A percentile compares a stretch with the other conserved stretches of the same genome.
Evolutionary conservation across 2,888 invertebrate genomes (phyloP).

Genomic region (Horisme vitalbata): DNA sequence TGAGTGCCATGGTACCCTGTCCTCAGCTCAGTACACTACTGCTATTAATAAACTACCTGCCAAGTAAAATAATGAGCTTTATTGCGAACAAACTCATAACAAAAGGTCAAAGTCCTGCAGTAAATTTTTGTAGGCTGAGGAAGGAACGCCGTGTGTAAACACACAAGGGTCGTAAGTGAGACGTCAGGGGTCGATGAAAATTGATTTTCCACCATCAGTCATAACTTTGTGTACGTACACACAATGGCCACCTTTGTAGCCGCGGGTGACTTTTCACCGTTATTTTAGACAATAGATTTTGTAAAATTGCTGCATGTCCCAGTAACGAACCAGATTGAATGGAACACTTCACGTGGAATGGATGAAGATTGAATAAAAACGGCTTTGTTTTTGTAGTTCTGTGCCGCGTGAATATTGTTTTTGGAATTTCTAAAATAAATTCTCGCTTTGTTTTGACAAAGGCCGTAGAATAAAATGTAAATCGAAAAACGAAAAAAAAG

Average conservation of each 20-base stretch:
- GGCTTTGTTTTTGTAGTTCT: constrained; percentile 16
- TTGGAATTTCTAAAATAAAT: background rate
- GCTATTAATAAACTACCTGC: too few relatives aligned
- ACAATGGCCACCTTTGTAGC: constrained; percentile 47
- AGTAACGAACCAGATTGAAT: constrained; percentile 27
- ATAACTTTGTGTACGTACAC: constrained; percentile 59
- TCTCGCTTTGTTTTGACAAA: background rate
- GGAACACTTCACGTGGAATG: constrained; percentile 30
- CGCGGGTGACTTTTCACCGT: constrained; percentile 33
- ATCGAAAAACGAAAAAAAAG: too few relatives aligned
- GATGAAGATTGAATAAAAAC: constrained; percentile 25
- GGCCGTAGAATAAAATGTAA: too few relatives aligned
- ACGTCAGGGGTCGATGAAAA: constrained; percentile 75
- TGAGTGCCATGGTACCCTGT: too few relatives aligned
- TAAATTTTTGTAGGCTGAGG: background rate
- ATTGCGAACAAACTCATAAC: too few relatives aligned
- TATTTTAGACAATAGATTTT: constrained; percentile 34
- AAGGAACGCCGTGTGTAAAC: constrained; percentile 11
- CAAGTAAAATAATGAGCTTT: too few relatives aligned
- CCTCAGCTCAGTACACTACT: too few relatives aligned
- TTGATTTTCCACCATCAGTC: constrained; percentile 78
- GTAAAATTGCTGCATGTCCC: constrained; percentile 21
- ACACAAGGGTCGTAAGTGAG: constrained; percentile 64
- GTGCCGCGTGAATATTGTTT: constrained; percentile 7
- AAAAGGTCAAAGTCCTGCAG: too few relatives aligned